phyloP scores from a whole-genome alignment of 2,113 vertebrate genomes.

The Petaurus breviceps region DNA sequence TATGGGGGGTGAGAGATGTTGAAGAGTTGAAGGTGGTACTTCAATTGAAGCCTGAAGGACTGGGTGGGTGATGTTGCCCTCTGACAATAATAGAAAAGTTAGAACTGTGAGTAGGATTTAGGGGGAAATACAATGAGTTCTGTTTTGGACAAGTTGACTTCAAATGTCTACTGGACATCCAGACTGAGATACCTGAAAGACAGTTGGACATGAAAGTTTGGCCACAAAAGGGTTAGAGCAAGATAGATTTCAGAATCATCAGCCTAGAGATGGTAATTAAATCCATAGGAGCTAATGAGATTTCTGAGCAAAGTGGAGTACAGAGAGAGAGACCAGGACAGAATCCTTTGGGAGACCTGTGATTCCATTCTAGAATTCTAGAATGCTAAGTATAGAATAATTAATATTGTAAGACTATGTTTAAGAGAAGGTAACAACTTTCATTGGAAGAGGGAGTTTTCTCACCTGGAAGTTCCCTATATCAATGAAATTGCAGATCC shows the following conservation, averaged over 20 bases:
- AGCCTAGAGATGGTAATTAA: background rate
- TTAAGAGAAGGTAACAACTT: background rate
- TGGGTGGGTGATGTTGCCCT: background rate
- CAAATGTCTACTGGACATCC: background rate
- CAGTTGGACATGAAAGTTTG: background rate
- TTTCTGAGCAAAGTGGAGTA: background rate
- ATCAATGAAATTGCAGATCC: background rate
- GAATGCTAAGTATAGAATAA: background rate
- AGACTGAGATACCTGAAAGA: background rate
- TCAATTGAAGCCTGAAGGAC: background rate
- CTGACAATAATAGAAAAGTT: background rate
- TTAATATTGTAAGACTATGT: background rate
- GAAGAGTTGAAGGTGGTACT: background rate
- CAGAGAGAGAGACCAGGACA: background rate
- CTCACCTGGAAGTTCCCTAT: background rate
- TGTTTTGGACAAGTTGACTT: background rate
- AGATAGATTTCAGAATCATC: background rate
- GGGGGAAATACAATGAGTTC: background rate
- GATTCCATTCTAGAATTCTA: background rate
- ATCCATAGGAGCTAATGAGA: background rate
- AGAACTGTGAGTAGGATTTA: background rate
- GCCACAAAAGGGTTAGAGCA: background rate
- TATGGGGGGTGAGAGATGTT: background rate
- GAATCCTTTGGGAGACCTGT: background rate
- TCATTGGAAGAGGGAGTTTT: background rate